A percentile compares a stretch with the other conserved stretches of the same genome.
phyloP scores from a whole-genome alignment of 2,113 vertebrate species.

The Andinoacara biseriatus region DNA sequence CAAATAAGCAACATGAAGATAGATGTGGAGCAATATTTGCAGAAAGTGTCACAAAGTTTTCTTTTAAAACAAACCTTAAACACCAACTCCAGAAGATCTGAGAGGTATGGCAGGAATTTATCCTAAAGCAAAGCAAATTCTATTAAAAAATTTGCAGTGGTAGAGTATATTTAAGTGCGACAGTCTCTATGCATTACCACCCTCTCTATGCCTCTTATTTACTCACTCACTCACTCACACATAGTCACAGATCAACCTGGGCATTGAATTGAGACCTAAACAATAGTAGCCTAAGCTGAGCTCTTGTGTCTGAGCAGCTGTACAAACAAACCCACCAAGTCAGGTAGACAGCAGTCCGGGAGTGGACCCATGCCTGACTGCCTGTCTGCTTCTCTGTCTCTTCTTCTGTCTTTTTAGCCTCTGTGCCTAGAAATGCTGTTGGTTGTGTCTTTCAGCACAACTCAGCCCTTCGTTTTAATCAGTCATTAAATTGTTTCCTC shows the following conservation, averaged over 20 bases:
- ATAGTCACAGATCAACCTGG: constrained; percentile 72
- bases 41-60: not conserved
- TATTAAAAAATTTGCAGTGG: not conserved
- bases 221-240: not conserved
- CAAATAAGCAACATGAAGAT: not conserved
- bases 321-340: constrained; percentile 88
- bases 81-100: not conserved
- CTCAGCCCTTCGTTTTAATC: constrained; percentile 91
- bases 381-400: not conserved
- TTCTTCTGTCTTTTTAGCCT: constrained; percentile 35
- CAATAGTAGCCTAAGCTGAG: constrained; percentile 86
- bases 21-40: not conserved
- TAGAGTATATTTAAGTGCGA: not conserved
- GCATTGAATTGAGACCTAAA: constrained; percentile 80
- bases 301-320: constrained; percentile 87
- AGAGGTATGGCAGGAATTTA: not conserved
- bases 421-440: constrained; percentile 57
- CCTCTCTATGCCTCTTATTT: not conserved
- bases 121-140: not conserved
- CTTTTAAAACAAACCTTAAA: constrained; percentile 11
- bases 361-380: constrained; percentile 58
- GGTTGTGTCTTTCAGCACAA: constrained; percentile 80
- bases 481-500: constrained; percentile 96
- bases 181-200: not conserved
- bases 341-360: constrained; percentile 76